Conservation (phyloP, 1,140 invertebrate genomes). For the Aleiodes sp. region DNA sequence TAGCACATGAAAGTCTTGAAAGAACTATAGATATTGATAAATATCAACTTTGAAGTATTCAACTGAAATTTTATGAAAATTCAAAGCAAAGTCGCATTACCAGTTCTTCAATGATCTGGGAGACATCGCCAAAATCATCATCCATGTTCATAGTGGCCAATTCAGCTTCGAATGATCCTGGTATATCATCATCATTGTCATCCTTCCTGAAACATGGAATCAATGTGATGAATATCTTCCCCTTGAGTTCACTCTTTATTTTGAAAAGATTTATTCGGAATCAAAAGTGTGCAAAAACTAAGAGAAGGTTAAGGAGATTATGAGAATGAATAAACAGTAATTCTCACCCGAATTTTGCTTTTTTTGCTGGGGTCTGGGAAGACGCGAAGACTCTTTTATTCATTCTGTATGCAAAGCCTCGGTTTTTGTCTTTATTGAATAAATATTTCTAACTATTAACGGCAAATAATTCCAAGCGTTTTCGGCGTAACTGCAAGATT, state of each 20-base stretch:
- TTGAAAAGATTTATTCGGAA: slow-evolving; percentile 2
- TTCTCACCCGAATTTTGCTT: slow-evolving; percentile 46
- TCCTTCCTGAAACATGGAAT: slow-evolving; percentile 22
- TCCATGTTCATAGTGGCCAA: slow-evolving; percentile 69
- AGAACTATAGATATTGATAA: slow-evolving; percentile 19
- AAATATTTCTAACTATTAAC: too few relatives aligned
- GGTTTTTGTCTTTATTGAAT: too few relatives aligned
- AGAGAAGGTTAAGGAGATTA: background rate
- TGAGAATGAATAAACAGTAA: background rate
- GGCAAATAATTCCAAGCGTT: too few relatives aligned
- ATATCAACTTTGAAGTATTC: slow-evolving; percentile 9
- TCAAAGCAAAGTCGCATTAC: slow-evolving; percentile 35
- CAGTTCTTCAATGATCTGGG: slow-evolving; percentile 46
- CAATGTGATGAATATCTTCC: background rate
- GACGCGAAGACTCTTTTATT: slow-evolving; percentile 36
- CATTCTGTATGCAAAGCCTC: slow-evolving; percentile 36
- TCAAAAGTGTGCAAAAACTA: too few relatives aligned
- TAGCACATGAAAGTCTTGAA: background rate
- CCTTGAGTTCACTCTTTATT: slow-evolving; percentile 19
- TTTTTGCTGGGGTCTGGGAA: slow-evolving; percentile 43
- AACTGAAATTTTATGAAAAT: background rate
- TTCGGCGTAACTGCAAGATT: too few relatives aligned
- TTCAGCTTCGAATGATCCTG: slow-evolving; percentile 70
- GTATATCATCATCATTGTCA: slow-evolving; percentile 68
- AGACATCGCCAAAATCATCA: slow-evolving; percentile 65